These are phyloP conservation scores for Arctocebus calabarensis DNA, from an alignment of 2,797 vertebrate species.

Conservation along the genomic window DNA sequence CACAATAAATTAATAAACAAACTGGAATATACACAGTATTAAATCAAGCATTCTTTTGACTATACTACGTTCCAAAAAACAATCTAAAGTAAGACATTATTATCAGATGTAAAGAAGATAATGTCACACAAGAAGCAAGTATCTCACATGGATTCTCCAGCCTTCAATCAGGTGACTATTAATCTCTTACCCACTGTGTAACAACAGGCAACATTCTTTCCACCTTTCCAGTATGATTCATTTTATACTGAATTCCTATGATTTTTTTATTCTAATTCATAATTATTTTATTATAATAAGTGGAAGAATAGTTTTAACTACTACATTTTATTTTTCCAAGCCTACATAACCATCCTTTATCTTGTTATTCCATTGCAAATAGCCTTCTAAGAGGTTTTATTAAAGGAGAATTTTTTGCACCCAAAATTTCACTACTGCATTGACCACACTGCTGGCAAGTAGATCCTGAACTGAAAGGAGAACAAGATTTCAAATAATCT, in stretches of 20 bases:
- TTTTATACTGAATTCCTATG: neutral
- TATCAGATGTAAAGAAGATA: conserved; percentile 7
- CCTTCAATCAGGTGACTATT: neutral
- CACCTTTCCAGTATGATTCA: fast-evolving
- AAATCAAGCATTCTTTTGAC: conserved; percentile 37
- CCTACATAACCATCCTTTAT: conserved; percentile 79
- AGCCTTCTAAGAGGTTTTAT: conserved; percentile 78
- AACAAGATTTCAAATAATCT: conserved; percentile 86
- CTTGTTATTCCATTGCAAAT: conserved; percentile 85
- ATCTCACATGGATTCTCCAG: neutral
- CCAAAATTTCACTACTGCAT: conserved; percentile 81
- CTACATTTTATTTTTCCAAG: conserved; percentile 69
- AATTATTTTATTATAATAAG: conserved; percentile 55
- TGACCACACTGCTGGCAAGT: conserved; percentile 85
- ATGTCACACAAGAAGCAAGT: conserved; percentile 35
- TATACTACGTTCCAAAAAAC: conserved; percentile 5
- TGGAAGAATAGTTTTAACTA: conserved; percentile 39
- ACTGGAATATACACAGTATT: neutral
- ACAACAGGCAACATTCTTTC: fast-evolving
- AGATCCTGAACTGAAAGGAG: conserved; percentile 77
- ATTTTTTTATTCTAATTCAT: neutral
- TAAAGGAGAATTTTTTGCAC: conserved; percentile 63
- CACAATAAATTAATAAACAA: conserved; percentile 42
- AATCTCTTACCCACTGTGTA: neutral
- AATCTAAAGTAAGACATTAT: conserved; percentile 8